Evolutionary conservation across 92 coral and sea anemone species (phyloP), one percentile per base, ranked within the genome.

Genomic region (Micromussa lordhowensis): DNA sequence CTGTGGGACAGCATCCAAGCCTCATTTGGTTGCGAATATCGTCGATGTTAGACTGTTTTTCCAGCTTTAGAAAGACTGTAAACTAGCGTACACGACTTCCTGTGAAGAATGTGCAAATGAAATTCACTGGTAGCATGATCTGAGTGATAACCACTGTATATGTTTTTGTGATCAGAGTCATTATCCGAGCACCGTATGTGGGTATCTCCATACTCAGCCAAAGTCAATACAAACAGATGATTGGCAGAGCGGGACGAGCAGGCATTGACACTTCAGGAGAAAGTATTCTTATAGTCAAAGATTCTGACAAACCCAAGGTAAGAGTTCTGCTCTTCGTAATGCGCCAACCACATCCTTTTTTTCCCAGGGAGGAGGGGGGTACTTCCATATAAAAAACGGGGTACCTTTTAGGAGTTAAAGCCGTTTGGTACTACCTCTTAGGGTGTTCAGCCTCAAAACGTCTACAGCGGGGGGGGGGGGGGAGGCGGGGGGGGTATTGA

Each of bases 181-280:
- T 97, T 64, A 85, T 97, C n/a, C 92, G 99, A 38, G 96, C 97
- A 17, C 99, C 98, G 13, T 97, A 95, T 71, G 92, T 97, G 14
- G 99, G 97, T 2, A 87, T 78, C 32, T 89, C 89, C 11, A 73
- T 94, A 31, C 82, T 97, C 29, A 91, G 92, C 38, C 90, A 96
- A n/a, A 97, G 97, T 90, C 99, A 97, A 63, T 97, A 97, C 93
- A 97, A 97, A 69, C 99, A 97, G 91, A 97, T 97, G 99, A 88
- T 95, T 73, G 99, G 99, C 68, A 94, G 99, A 24, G 99, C 99
- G 21, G 99, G 99, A 12, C 91, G 99, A 84, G 98, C 99, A 51
- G 99, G 99, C 12, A 97, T 97, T 80, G 99, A 97, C 79, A 95
- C 98, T 14, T 95, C 99, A 48, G 99, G 99, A 71, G 99, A 97